Base-by-base conservation (phyloP, 2,797 vertebrate genomes). In the Hyperoplus lanceolatus region DNA sequence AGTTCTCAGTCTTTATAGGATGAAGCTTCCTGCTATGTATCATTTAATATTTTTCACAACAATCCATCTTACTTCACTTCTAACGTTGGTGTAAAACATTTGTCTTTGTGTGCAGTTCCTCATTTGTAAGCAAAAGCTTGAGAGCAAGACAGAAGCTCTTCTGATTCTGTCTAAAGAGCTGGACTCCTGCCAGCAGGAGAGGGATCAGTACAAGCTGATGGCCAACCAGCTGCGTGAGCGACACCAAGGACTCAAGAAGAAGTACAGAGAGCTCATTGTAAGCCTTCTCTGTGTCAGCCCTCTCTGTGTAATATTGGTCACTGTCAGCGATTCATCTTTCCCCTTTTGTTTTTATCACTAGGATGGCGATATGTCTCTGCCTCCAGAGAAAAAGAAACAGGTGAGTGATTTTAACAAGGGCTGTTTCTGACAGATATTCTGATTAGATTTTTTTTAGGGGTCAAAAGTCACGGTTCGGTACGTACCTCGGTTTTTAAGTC, bases 191-290 rank as follows among this genome's bases (percentile, higher is more conserved):
- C 98, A 99, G 74, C 97, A 99, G 91, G 98, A 99, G 87, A 93
- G 97, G 81, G 98, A 99, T 93, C 98, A 99, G 90, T 99, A 96
- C 95, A 96, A 97, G 60, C 97, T 99, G 88, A 99, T 99, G 98
- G 97, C 98, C 71, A 99, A 99, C 87, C 98, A 99, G 94, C 94
- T 99, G 2, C 95, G 97, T 1, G 98, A 99, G 60, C 94, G 94
- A 13, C 98, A 99, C 90, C 98, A 99, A 85, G 95, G 96, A 14
- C 94, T 99, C 82, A 99, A 99, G 91, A 99, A 98, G 95, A 99
- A 98, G 87, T 97, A 98, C 90, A 95, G 96, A 42, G 98, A 99
- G 41, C 94, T 99, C 81, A 97, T 98, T 73, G 98, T 99, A 95
- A 70, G 97, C 93, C 45, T 67, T 21, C 16, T 56, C 15, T 38